These are phyloP conservation scores for Bombus consobrinus DNA, from an alignment of 1,140 invertebrate genomes.

Conservation along the genomic window DNA sequence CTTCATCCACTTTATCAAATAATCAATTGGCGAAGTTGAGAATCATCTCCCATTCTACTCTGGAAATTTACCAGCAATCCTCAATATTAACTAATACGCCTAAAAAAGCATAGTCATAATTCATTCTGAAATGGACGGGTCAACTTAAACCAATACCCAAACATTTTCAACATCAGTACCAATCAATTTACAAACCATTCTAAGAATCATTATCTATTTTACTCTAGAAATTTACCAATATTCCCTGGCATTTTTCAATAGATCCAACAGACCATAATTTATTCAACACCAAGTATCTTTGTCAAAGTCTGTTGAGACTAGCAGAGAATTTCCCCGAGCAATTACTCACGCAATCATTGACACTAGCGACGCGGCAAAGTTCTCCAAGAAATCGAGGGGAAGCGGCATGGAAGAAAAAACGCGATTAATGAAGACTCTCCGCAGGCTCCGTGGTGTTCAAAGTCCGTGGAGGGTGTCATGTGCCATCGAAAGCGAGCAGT, in stretches of 20 bases:
- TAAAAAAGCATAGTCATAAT: not conserved
- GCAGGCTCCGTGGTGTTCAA: slow-evolving; percentile 75
- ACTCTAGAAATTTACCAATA: not conserved
- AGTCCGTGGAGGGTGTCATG: slow-evolving; percentile 76
- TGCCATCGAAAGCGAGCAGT: slow-evolving; percentile 64
- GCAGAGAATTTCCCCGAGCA: not conserved
- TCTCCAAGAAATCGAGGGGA: slow-evolving; percentile 38
- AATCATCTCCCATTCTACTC: not conserved
- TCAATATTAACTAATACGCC: not conserved
- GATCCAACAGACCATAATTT: not conserved
- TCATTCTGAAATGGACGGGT: too few relatives aligned
- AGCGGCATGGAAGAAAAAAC: not conserved
- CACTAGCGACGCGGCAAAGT: slow-evolving; percentile 21
- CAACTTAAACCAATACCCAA: too few relatives aligned
- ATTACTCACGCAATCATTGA: slow-evolving; percentile 20
- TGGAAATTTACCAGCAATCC: not conserved
- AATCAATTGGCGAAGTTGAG: too few relatives aligned
- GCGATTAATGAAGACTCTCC: slow-evolving; percentile 51
- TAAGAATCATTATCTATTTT: not conserved
- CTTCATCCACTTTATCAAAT: too few relatives aligned
- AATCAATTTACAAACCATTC: too few relatives aligned
- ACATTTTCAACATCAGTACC: too few relatives aligned
- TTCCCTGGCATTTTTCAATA: not conserved
- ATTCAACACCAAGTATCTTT: not conserved
- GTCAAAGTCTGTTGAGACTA: not conserved